phyloP scores from a whole-genome alignment of 1,140 invertebrate genomes.

The Aphaenogaster floridana region DNA sequence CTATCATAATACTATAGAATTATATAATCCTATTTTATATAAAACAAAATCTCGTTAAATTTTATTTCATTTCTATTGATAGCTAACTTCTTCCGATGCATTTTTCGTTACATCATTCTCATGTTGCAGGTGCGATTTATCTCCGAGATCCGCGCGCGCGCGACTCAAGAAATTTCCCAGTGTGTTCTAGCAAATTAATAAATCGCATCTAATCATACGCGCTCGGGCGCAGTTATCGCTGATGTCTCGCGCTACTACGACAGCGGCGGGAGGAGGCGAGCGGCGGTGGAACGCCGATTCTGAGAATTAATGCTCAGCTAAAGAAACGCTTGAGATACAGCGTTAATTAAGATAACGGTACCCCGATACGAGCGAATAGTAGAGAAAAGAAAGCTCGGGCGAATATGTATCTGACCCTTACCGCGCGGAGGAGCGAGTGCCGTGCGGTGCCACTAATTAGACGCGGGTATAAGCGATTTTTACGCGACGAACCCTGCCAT shows the following conservation, averaged over 20 bases:
- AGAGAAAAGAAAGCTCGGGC: constrained; percentile 50
- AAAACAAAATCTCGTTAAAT: background rate
- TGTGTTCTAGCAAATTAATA: constrained; percentile 49
- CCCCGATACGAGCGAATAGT: constrained; percentile 48
- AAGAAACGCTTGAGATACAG: constrained; percentile 62
- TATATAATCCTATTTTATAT: background rate
- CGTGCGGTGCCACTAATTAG: constrained; percentile 46
- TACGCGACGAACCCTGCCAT: constrained; percentile 18
- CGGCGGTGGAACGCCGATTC: constrained; percentile 36
- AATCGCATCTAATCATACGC: constrained; percentile 56
- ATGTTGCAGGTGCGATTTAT: constrained; percentile 38
- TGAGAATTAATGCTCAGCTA: constrained; percentile 54
- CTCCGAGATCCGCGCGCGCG: background rate
- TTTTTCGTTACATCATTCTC: constrained; percentile 5
- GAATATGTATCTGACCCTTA: constrained; percentile 60
- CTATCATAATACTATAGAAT: background rate
- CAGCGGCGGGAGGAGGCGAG: constrained; percentile 4
- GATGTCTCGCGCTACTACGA: constrained; percentile 53
- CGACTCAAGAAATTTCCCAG: constrained; percentile 16
- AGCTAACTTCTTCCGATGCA: too few relatives aligned
- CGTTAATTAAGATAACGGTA: constrained; percentile 65
- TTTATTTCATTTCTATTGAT: background rate
- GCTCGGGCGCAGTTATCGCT: constrained; percentile 52
- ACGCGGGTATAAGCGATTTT: constrained; percentile 48
- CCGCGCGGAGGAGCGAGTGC: background rate